These are phyloP conservation scores for Carpatolechia fugitivella DNA, from an alignment of 2,888 invertebrate genomes.

Conservation along the genomic window DNA sequence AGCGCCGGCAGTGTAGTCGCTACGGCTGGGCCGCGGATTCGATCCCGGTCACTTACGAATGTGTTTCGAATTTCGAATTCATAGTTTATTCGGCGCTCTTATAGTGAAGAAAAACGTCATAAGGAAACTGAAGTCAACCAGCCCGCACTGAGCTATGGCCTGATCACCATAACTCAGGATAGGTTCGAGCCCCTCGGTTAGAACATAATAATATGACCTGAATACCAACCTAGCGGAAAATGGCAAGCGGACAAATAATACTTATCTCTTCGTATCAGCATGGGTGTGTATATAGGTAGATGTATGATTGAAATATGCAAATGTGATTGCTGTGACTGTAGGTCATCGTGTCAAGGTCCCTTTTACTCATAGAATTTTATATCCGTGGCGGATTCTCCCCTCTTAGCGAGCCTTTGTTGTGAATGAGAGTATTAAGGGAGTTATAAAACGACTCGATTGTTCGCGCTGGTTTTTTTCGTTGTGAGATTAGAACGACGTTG, in stretches of 20 bases:
- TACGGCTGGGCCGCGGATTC: too few species aligned
- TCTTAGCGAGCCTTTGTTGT: constrained; percentile 4
- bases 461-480: background rate
- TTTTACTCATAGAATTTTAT: constrained; percentile 18
- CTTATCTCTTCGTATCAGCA: constrained; percentile 11
- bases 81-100: too few species aligned
- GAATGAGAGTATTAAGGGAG: constrained; percentile 5
- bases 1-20: too few species aligned
- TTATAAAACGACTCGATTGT: background rate
- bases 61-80: too few species aligned
- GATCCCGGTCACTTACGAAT: too few species aligned
- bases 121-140: too few species aligned
- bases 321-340: constrained; percentile 32
- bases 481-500: background rate
- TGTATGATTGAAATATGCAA: constrained; percentile 39
- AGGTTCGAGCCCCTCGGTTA: too few species aligned
- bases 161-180: too few species aligned
- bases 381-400: constrained; percentile 8
- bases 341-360: constrained; percentile 39
- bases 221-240: background rate
- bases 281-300: constrained; percentile 24
- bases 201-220: too few species aligned
- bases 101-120: too few species aligned
- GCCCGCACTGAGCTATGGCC: too few species aligned
- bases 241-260: background rate